Evolutionary conservation across 1,140 invertebrate species (phyloP), one percentile per base, ranked within the genome.

Genomic region (Calephelis virginiensis): DNA sequence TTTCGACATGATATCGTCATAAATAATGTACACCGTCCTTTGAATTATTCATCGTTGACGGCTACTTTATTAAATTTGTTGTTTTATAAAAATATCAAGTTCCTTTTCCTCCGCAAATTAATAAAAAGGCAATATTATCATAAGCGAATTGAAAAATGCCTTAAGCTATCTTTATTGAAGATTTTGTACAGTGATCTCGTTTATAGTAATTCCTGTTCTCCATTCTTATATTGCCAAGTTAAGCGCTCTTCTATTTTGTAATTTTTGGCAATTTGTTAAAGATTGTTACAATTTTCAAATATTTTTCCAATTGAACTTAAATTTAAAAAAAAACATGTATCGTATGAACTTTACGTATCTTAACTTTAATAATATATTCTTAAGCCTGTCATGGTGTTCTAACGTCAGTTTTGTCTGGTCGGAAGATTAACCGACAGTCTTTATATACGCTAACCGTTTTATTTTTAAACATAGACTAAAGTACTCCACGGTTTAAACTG

Each of bases 21-120:
- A 89, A 89, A 90, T 89, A 86, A 90, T 87, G 81, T 87, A 90
- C 85, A 76, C 70, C 73, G 73, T 74, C 71, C 76, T 73, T 73
- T 90, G 87, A 86, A 89, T 86, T 79, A 89, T 90, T 89, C 84
- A 90, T 81, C 84, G 79, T 74, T 75, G 73, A 83, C 76, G 82
- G 78, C 75, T 82, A 86, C 83, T 87, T 85, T 89, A 89, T 89
- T 89, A 89, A 87, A 87, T 89, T 89, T 86, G 83, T 89, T 85
- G 75, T 87, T 84, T 85, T 82, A 86, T 80, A 83, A 86, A 85
- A 86, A 88, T 80, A 83, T 82, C 80, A 75, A 79, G 65, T 69
- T 69, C 67, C 67, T 59, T 53, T 60, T 12, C 66, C 53, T 66
- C 64, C 66, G 77, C 77, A 83, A 83, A 85, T 81, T 85, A 85